Evolutionary conservation across 2,113 vertebrate species (phyloP), one percentile per base, ranked within the genome.

Genomic region (Ceyx margarethae): DNA sequence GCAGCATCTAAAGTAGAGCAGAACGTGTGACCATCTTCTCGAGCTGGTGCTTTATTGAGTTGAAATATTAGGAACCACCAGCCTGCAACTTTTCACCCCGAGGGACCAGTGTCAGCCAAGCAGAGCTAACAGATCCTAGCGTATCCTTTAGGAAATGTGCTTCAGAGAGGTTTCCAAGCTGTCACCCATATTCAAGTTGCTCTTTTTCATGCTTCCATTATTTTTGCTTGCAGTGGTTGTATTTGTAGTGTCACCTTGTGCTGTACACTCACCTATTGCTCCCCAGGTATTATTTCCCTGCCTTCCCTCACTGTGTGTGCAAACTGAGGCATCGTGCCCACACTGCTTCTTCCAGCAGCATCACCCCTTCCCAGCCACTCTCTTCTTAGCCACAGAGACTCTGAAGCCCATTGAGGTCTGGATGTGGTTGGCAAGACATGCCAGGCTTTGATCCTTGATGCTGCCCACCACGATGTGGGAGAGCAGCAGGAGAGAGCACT

Each of bases 321-420:
- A n/a, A 83, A 33, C 12, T n/a, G 26, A 6, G 37, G 15, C 26
- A 22, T 11, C 0, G 0, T 13, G 11, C 26, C 54, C 4, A 0
- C 0, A 0, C 13, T 40, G 33, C 21, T 29, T 45, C 58, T 35
- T 48, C 29, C 21, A 73, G 58, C 35, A 58, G 35, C n/a, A 40
- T 7, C 0, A 0, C 0, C 17, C 13, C 33, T 68, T 77, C 22
- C 13, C n/a, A 48, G 35, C 2, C 43, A 46, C 50, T 23, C 56
- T 88, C 33, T n/a, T 53, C 46, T 75, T 50, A 25, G 31, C 54
- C 33, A 45, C 22, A 1, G 2, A 66, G 21, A 25, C 17, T 16
- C 84, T 28, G 26, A 69, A 68, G 31, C 15, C 19, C 13, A 3
- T 12, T 51, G 37, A 65, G n/a, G n/a, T 75, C 45, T 48, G 45